These are phyloP conservation scores for Metellina segmentata DNA, from an alignment of 2,888 invertebrate genomes.

Conservation along the genomic window DNA sequence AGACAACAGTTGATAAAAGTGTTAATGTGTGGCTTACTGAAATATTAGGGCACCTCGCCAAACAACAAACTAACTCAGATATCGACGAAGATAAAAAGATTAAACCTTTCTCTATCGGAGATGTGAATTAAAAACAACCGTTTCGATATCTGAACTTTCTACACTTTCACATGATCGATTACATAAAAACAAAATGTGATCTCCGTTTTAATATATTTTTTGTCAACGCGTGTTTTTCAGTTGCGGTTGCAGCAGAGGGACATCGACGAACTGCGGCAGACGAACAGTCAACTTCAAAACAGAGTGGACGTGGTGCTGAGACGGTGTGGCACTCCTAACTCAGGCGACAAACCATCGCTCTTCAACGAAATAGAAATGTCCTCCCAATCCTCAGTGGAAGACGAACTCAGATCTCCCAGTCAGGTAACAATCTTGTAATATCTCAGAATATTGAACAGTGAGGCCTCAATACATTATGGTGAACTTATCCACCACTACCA, in stretches of 20 bases:
- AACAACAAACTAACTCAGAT: too few species aligned
- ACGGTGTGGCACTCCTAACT: conserved; percentile 62
- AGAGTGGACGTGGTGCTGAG: conserved; percentile 85
- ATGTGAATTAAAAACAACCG: too few species aligned
- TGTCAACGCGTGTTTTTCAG: conserved; percentile 78
- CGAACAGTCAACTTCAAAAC: conserved; percentile 87
- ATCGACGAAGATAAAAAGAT: too few species aligned
- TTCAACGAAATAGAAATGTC: conserved; percentile 92
- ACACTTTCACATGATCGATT: not conserved
- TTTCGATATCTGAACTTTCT: not conserved
- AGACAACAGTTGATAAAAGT: too few species aligned
- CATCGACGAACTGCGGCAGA: conserved; percentile 87
- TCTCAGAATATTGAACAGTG: too few species aligned
- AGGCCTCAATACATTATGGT: too few species aligned
- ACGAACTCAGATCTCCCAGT: conserved; percentile 75
- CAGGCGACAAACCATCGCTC: conserved; percentile 85
- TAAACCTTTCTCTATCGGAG: too few species aligned
- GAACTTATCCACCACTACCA: too few species aligned
- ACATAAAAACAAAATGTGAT: too few species aligned
- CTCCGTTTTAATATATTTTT: not conserved
- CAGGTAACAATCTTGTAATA: conserved; percentile 37
- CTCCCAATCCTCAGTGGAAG: conserved; percentile 78
- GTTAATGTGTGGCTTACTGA: too few species aligned
- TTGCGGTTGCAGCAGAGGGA: conserved; percentile 83
- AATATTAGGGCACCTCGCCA: too few species aligned